Base-by-base conservation (phyloP, 2,797 vertebrate species). In the Anolis apletophallus region DNA sequence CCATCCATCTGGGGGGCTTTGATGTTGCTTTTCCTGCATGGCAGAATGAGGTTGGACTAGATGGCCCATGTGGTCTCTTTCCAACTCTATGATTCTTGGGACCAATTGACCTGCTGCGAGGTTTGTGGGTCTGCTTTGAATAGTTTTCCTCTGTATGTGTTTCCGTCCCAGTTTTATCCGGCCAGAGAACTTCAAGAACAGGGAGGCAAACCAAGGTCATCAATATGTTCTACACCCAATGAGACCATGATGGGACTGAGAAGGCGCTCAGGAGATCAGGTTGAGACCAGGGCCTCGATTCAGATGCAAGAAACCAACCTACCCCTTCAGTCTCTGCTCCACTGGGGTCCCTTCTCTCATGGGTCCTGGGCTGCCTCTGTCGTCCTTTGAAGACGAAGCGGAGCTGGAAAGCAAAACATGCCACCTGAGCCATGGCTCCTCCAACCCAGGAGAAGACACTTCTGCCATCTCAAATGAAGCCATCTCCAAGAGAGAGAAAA, bases 321-420 rank as follows among this genome's bases (percentile, higher is more conserved):
- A 87, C 85, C 72, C 68, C 73, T 82, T 87, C 32, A 50, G 73
- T 61, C 26, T 87, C 19, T 74, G 26, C 50, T 82, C 80, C 23
- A 8, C n/a, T 0, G 21, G 8, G 12, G 50, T 76, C 14, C 46
- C 85, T 57, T 76, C 72, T 59, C 54, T 76, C 12, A 14, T 2
- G 0, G 50, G 21, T 32, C 80, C 85, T 0, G 72, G 23, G 80
- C 80, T 87, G 85, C 32, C 32, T 57, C 68, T 87, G 1, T 87
- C 85, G 0, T 82, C 85, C 52, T 76, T 87, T 1, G 80, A 82
- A 81, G 85, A 82, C 1, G 80, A 57, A 7, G 14, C 72, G 0
- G 85, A 74, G 73, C 85, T 87, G 80, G 23, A 82, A 76, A 40
- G 16, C 17, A 69, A 57, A 12, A 46, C 46, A 52, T 11, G 4